Evolutionary conservation across 2,888 invertebrate species (phyloP), one percentile per base, ranked within the genome.

Genomic region (Azorinus chamasolen): DNA sequence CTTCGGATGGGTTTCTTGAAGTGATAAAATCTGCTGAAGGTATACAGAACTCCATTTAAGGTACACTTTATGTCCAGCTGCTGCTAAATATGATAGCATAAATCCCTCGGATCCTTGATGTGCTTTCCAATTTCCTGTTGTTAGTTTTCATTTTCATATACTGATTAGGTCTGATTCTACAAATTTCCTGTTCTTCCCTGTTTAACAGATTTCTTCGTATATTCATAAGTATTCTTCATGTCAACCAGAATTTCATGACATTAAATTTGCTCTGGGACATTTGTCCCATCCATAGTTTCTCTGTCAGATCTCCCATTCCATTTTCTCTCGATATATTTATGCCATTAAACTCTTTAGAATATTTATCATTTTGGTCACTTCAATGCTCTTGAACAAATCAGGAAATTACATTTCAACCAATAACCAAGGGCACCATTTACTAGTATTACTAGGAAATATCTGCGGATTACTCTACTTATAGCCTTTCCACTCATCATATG

Each of bases 401-500:
- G n/a, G n/a, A n/a, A n/a, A n/a, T n/a, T n/a, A n/a, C n/a, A n/a
- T n/a, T n/a, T n/a, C n/a, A 6, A 51, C 20, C 39, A 78, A 10
- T 39, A 73, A 57, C 65, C 62, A 20, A 79, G 54, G 32, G 69
- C 75, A 53, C 68, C 65, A 61, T 83, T 76, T 20, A 84, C 75
- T n/a, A n/a, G n/a, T n/a, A n/a, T n/a, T n/a, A n/a, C n/a, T 8
- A 85, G 62, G 32, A 86, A 61, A 55, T 86, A 84, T 24, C 77
- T 85, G 55, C 87, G 45, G n/a, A 79, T 27, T 27, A 84, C 85
- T 39, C 76, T 57, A 18, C 64, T 37, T 18, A 72, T 55, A n/a
- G 79, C 76, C 63, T 88, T 88, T n/a, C 87, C 86, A 74, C 46
- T 72, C 6, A 86, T 50, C 73, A 88, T 87, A 54, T 86, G n/a